Base-by-base conservation (phyloP, 2,797 vertebrate species). In the Cercopithecus neglectus region DNA sequence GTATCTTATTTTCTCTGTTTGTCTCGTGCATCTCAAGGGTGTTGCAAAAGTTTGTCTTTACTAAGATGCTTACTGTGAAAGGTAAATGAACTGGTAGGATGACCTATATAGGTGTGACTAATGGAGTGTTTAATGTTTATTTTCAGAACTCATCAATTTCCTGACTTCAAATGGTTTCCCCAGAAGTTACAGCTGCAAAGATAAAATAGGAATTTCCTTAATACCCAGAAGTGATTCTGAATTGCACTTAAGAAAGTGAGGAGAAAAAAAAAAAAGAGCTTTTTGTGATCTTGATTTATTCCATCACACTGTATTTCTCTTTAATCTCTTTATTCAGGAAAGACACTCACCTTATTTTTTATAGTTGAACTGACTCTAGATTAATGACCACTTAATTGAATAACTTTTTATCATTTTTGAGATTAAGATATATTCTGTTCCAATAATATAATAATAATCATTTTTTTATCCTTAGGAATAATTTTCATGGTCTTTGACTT, bases 251-350 rank as follows among this genome's bases (percentile, higher is more conserved):
- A 0, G 44, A 82, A 87, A 39, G 36, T 41, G 28, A 76, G 64
- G 39, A 82, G 10, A 46, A 5, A 30, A n/a, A 10, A 41, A 28
- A 28, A 67, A 67, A 24, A 22, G 0, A 36, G 9, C 6, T 53
- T 55, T 85, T 21, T 26, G 81, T 61, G 2, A 39, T 64, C 2
- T 39, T 89, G 30, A 16, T 72, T 79, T 57, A 44, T 88, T 75
- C 41, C 44, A 3, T 75, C 59, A 26, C 8, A 59, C 8, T 16
- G 26, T 2, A 46, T 67, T 94, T 95, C 41, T 48, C 30, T 76
- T 92, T 84, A 78, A 87, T 87, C 17, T 97, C 36, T 41, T 91
- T 96, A 70, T 61, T 92, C 50, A 84, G 82, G 30, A 91, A 89
- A 61, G 9, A 87, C 86, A 48, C 53, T 33, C 74, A 75, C 28